Conservation (phyloP, 2,888 invertebrate species). For the Chloromyia formosa region DNA sequence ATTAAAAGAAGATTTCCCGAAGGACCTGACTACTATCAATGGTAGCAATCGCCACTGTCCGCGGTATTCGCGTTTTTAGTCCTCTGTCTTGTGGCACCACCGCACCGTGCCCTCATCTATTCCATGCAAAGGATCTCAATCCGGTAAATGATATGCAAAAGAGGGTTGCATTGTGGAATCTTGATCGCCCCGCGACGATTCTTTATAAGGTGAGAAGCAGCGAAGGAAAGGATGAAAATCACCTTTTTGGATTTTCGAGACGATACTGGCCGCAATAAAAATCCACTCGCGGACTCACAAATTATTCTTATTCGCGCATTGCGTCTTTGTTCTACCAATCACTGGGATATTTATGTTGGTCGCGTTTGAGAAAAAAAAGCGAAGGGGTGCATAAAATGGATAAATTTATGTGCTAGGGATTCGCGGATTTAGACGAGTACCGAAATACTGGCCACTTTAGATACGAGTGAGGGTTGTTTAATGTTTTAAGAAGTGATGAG, state of each 20-base stretch:
- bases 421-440: constrained; percentile 18
- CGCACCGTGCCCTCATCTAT: not conserved
- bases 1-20: constrained; percentile 34
- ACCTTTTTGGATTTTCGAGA: not conserved
- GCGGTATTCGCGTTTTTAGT: constrained; percentile 20
- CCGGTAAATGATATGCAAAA: constrained; percentile 35
- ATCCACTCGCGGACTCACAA: constrained; percentile 26
- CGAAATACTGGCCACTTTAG: not conserved
- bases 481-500: not conserved
- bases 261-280: constrained; percentile 15
- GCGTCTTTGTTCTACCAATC: not conserved
- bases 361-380: not conserved
- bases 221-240: not conserved
- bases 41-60: constrained; percentile 29
- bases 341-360: not conserved
- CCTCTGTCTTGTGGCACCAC: not conserved
- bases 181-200: not conserved
- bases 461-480: constrained; percentile 3
- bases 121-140: constrained; percentile 8
- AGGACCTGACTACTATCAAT: constrained; percentile 26
- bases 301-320: constrained; percentile 19
- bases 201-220: not conserved
- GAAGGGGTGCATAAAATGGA: constrained; percentile 25
- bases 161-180: constrained; percentile 17
- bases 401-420: not conserved